phyloP scores from a whole-genome alignment of 2,113 vertebrate genomes.

The Ptychochromis oligacanthus region DNA sequence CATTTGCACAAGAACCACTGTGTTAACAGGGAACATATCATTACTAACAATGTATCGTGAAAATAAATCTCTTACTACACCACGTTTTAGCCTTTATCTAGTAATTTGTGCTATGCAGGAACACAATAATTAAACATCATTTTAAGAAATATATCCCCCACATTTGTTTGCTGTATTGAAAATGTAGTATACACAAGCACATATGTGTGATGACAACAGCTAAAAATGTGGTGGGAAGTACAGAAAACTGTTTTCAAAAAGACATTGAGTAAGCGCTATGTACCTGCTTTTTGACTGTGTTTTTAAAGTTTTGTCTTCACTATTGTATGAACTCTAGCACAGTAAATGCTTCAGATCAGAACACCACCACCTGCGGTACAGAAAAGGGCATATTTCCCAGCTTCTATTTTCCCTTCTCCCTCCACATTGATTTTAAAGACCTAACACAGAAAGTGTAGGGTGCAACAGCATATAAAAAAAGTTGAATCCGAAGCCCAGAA shows the following conservation, averaged over 20 bases:
- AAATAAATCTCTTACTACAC: background rate
- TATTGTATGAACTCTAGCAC: background rate
- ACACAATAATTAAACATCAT: background rate
- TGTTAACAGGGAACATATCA: conserved; percentile 20
- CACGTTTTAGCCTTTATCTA: background rate
- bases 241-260: conserved; percentile 15
- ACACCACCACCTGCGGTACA: conserved; percentile 13
- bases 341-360: background rate
- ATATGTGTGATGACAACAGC: conserved; percentile 53
- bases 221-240: conserved; percentile 53
- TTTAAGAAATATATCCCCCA: conserved; percentile 14
- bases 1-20: conserved; percentile 24
- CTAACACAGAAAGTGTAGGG: conserved; percentile 22
- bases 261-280: background rate
- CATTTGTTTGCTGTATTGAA: conserved; percentile 12
- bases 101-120: background rate
- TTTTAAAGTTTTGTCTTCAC: background rate
- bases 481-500: conserved; percentile 32
- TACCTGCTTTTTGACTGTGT: background rate
- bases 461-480: conserved; percentile 45
- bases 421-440: conserved; percentile 41
- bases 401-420: conserved; percentile 9
- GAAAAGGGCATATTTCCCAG: conserved; percentile 19
- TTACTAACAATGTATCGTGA: conserved; percentile 21
- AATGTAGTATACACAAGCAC: conserved; percentile 1